phyloP scores from a whole-genome alignment of 2,888 invertebrate genomes.

The Caenorhabditis sp. region DNA sequence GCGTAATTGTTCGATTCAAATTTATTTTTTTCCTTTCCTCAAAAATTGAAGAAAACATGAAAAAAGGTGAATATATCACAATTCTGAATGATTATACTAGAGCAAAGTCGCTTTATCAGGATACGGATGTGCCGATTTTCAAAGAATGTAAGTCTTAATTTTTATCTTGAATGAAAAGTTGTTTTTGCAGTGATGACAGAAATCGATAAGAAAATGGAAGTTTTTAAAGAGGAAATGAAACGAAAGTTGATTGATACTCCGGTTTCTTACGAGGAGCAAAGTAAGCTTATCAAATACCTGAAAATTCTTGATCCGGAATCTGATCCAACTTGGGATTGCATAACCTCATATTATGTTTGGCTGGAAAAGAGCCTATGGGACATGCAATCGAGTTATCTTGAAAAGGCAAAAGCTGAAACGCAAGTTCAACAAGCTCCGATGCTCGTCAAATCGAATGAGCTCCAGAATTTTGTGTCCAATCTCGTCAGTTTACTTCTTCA shows the following conservation, averaged over 20 bases:
- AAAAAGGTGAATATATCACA: constrained; percentile 92
- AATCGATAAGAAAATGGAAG: constrained; percentile 86
- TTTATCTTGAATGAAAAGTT: constrained; percentile 8
- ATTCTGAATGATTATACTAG: constrained; percentile 96
- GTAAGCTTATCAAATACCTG: constrained; percentile 83
- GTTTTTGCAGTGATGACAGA: constrained; percentile 80
- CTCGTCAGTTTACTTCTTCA: constrained; percentile 81
- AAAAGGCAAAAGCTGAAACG: constrained; percentile 25
- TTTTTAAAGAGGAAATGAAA: constrained; percentile 82
- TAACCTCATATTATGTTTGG: constrained; percentile 84
- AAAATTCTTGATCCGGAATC: constrained; percentile 80
- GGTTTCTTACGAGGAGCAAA: constrained; percentile 90
- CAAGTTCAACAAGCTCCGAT: constrained; percentile 6
- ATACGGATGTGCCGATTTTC: constrained; percentile 74
- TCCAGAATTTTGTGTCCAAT: constrained; percentile 79
- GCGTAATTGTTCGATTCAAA: constrained; percentile 88
- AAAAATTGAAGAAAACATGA: constrained; percentile 89
- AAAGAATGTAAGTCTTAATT: constrained; percentile 61
- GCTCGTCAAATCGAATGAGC: constrained; percentile 23
- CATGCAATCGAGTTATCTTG: constrained; percentile 72
- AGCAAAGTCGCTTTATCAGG: constrained; percentile 92
- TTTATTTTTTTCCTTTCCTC: constrained; percentile 95
- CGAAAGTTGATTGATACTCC: constrained; percentile 88
- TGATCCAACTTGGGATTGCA: constrained; percentile 96
- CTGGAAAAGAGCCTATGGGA: constrained; percentile 78